A percentile compares a stretch with the other conserved stretches of the same genome.
Conservation (phyloP, 37 sponge, comb jelly and placozoan species). For the Hexactinellida sp. region DNA sequence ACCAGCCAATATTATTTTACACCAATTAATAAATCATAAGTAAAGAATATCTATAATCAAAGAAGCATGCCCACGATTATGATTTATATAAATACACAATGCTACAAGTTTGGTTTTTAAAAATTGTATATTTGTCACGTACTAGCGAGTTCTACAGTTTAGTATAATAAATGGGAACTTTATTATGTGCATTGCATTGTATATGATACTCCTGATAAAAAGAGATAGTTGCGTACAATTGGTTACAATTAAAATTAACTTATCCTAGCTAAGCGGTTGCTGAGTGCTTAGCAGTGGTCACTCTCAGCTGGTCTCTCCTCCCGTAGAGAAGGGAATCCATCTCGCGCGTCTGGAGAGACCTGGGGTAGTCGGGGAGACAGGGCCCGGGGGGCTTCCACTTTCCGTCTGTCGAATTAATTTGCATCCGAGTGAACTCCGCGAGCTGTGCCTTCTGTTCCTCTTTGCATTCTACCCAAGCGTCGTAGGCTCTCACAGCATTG, state of each 20-base stretch:
- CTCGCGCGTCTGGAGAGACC: neutral
- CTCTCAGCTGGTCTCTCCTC: neutral
- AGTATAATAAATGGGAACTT: too few species aligned
- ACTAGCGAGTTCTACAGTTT: too few species aligned
- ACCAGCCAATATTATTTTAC: too few species aligned
- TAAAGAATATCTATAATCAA: too few species aligned
- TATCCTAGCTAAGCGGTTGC: neutral
- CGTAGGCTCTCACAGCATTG: neutral
- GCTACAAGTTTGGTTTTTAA: too few species aligned
- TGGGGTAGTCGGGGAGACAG: neutral
- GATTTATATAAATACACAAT: too few species aligned
- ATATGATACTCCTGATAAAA: neutral
- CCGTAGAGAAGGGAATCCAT: neutral
- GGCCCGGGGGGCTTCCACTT: conserved; percentile 2
- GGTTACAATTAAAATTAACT: neutral
- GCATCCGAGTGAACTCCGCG: neutral
- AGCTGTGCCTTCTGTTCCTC: neutral
- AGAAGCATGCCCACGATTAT: too few species aligned
- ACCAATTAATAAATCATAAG: too few species aligned
- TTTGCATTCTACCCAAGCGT: conserved; percentile 6
- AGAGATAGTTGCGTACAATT: neutral
- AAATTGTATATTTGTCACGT: too few species aligned
- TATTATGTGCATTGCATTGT: too few species aligned
- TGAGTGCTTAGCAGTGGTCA: neutral
- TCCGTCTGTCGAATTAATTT: neutral